Percentiles rank a stretch among this genome's conserved stretches.
phyloP scores from a whole-genome alignment of 1,140 invertebrate genomes.

The Oreohelix idahoensis region DNA sequence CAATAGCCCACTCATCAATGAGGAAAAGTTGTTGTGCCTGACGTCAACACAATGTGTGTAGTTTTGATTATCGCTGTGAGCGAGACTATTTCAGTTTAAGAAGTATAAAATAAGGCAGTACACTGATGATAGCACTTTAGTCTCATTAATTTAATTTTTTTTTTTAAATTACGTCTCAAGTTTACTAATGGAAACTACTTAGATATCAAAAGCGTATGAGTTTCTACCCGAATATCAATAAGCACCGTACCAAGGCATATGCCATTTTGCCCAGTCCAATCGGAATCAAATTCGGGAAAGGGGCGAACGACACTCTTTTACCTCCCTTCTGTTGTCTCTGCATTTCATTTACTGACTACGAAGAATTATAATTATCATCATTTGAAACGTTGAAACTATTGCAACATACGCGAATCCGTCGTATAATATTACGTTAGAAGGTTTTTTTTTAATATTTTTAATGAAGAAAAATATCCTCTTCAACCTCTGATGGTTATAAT shows the following conservation, averaged over 20 bases:
- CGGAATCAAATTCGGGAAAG: not conserved
- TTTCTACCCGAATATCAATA: not conserved
- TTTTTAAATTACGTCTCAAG: not conserved
- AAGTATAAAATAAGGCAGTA: not conserved
- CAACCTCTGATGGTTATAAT: no score
- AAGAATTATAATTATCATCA: no score
- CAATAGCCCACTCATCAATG: constrained; percentile 21
- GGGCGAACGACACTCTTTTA: no score
- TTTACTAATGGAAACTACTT: not conserved
- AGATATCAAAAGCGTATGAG: not conserved
- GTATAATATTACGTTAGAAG: no score
- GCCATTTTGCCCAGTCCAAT: not conserved
- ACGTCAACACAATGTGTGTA: constrained; percentile 36
- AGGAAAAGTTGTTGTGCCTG: constrained; percentile 20
- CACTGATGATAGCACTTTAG: not conserved
- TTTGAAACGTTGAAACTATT: no score
- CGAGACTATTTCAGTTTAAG: constrained; percentile 18
- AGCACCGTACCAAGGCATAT: not conserved
- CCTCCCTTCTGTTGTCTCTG: no score
- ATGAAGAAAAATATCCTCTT: no score
- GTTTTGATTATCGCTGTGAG: constrained; percentile 38
- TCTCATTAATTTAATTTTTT: not conserved
- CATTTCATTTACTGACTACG: no score
- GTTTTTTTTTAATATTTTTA: no score
- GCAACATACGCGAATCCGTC: no score